Evolutionary conservation across 2,113 vertebrate species (phyloP).

Genomic region (Pogonocichla stellata): DNA sequence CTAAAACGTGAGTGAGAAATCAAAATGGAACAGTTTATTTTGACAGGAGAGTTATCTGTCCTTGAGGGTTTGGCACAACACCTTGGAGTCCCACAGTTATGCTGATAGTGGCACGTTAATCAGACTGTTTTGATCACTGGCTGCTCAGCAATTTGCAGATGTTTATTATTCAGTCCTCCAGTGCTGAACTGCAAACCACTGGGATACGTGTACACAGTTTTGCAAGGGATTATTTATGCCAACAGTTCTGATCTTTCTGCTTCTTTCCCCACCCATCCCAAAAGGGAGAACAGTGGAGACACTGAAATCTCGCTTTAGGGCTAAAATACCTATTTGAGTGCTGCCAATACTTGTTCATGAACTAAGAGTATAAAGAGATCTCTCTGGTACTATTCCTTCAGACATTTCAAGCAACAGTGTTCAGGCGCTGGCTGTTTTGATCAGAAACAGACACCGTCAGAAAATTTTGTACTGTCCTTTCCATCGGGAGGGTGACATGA

Average conservation of each 20-base stretch:
- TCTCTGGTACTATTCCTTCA: neutral
- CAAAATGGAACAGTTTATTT: neutral
- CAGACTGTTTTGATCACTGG: neutral
- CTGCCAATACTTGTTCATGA: neutral
- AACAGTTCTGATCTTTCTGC: neutral
- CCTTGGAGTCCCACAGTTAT: neutral
- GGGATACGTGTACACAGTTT: neutral
- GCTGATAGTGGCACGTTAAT: neutral
- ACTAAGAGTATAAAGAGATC: neutral
- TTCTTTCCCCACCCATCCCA: neutral
- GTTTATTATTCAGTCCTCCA: neutral
- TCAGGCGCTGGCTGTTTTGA: neutral
- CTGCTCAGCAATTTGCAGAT: neutral
- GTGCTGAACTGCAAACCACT: neutral
- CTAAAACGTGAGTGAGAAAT: neutral
- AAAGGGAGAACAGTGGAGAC: neutral
- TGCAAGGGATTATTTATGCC: neutral
- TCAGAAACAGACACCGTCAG: neutral
- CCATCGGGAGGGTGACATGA: neutral
- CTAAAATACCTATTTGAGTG: neutral
- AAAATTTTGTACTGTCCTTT: neutral
- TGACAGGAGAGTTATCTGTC: neutral
- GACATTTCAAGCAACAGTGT: neutral
- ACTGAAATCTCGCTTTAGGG: neutral
- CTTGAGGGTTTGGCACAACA: neutral